Evolutionary conservation across 2,113 vertebrate genomes (phyloP).

Genomic region (Hippocampus mohnikei): DNA sequence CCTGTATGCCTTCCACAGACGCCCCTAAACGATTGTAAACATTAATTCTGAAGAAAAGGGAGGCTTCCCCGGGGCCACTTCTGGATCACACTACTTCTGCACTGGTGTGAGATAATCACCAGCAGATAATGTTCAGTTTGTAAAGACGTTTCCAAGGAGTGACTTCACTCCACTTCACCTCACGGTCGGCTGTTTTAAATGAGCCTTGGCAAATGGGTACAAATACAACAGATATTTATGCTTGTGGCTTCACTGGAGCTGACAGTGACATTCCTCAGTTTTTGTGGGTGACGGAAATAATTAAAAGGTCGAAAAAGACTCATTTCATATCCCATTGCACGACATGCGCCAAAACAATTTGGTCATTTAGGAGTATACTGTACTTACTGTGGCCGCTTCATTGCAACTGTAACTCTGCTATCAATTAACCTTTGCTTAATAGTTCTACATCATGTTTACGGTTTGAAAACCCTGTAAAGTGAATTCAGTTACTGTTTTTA

Average conservation of each 20-base stretch:
- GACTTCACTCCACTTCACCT: slow-evolving; percentile 39
- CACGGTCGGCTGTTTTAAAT: slow-evolving; percentile 12
- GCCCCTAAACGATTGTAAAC: slow-evolving; percentile 72
- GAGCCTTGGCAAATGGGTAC: slow-evolving; percentile 22
- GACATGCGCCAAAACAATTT: neutral
- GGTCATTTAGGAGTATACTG: neutral
- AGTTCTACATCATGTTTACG: neutral
- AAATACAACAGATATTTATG: slow-evolving; percentile 12
- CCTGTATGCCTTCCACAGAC: slow-evolving; percentile 62
- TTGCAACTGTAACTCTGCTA: neutral
- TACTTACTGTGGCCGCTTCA: neutral
- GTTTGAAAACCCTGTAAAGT: neutral
- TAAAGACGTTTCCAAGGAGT: slow-evolving; percentile 46
- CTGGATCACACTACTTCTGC: slow-evolving; percentile 54
- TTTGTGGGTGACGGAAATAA: slow-evolving; percentile 13
- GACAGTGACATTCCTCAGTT: slow-evolving; percentile 38
- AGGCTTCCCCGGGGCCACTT: slow-evolving; percentile 49
- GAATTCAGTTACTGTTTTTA: too few species aligned
- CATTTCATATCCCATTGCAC: slow-evolving; percentile 4
- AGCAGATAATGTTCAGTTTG: slow-evolving; percentile 61
- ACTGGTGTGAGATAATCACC: slow-evolving; percentile 56
- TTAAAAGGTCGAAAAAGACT: slow-evolving; percentile 15
- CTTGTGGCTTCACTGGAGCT: slow-evolving; percentile 26
- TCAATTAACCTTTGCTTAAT: neutral
- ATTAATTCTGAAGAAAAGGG: slow-evolving; percentile 62